Evolutionary conservation across 2,113 vertebrate species (phyloP).

Genomic region (Chamaea fasciata): DNA sequence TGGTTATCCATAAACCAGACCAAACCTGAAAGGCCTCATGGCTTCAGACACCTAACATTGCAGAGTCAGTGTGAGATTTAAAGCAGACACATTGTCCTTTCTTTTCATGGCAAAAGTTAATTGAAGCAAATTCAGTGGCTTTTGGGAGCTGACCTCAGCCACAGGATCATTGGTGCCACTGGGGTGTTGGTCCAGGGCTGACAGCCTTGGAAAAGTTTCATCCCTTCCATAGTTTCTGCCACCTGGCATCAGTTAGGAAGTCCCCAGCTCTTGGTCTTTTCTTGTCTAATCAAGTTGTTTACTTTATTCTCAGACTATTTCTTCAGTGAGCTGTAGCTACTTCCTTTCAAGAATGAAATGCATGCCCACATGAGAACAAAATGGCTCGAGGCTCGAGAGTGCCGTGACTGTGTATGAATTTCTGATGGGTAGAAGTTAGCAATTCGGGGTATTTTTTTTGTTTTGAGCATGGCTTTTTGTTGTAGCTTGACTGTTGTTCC

Average conservation of each 20-base stretch:
- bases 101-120: neutral
- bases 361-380: neutral
- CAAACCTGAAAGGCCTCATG: neutral
- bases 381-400: neutral
- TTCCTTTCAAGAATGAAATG: neutral
- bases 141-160: neutral
- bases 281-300: neutral
- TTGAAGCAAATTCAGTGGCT: neutral
- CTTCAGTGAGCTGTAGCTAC: neutral
- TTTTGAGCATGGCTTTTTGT: neutral
- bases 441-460: neutral
- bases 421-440: neutral
- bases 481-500: neutral
- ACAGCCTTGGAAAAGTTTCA: neutral
- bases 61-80: neutral
- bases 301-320: neutral
- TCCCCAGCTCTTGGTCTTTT: neutral
- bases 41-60: fast-evolving
- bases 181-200: neutral
- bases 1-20: neutral
- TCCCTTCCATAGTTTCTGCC: neutral
- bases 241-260: neutral
- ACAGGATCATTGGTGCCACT: neutral
- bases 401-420: neutral
- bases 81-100: neutral